Evolutionary conservation across 2,113 vertebrate species (phyloP), one percentile per base, ranked within the genome.

Genomic region (Daubentonia madagascariensis): DNA sequence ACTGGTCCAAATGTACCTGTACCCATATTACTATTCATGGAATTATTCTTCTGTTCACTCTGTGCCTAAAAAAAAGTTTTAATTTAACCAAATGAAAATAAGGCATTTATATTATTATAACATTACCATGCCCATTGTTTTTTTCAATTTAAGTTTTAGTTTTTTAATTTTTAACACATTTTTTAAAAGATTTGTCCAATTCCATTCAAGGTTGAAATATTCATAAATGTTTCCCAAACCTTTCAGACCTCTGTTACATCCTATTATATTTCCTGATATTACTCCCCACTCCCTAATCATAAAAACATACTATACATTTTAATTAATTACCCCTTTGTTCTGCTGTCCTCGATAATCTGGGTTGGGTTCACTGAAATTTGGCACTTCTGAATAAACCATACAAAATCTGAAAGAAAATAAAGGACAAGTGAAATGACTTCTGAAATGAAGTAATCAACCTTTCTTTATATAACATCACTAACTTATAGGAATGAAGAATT

Each of bases 311-410:
- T 70, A 50, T 35, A 78, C 63, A 72, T 85, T 75, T 85, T 30
- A 9, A 96, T 96, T 97, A 96, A 95, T 98, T 99, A 99, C 99
- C 98, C 98, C 98, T 98, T 99, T 99, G 98, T 99, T 99, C 89
- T 99, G 91, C 98, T 99, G 99, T 95, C 98, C 96, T 20, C 99
- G 5, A 96, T 99, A 99, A 70, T 99, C 99, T 0, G 98, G 99
- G 98, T 99, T 99, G 98, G 99, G 99, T 94, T 99, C 99, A 52
- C 99, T 99, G 98, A 99, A 99, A 98, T 99, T 99, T 97, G 99
- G 99, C 98, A 99, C 99, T 99, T 99, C 99, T 72, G 99, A 99
- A 98, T 99, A 99, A 54, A 99, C 99, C 99, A 99, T 99, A 97
- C 99, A 99, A 98, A 99, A 99, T 98, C 99, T 99, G 98, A 32